Percentiles rank a stretch among this genome's conserved stretches.
phyloP scores from a whole-genome alignment of 2,888 invertebrate species.

The Cephus nigrinus region DNA sequence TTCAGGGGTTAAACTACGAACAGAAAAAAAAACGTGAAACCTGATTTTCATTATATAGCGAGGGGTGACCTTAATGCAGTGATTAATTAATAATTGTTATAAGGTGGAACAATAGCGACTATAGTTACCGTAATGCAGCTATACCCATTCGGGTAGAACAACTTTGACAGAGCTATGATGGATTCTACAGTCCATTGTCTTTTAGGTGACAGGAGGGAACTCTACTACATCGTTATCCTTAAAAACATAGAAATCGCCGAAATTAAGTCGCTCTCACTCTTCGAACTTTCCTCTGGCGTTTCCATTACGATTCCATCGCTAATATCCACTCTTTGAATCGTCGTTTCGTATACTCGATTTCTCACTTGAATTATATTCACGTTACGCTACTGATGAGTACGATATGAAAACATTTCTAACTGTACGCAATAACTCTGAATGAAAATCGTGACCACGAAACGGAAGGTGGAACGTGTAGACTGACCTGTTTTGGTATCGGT shows the following conservation, averaged over 20 bases:
- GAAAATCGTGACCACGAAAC: background rate
- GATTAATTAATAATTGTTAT: too few species aligned
- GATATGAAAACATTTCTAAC: background rate
- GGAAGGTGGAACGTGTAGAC: background rate
- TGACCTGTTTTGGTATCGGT: conserved; percentile 2
- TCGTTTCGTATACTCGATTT: background rate
- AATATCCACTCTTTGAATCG: background rate
- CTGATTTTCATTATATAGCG: background rate
- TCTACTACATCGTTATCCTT: background rate
- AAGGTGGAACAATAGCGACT: too few species aligned
- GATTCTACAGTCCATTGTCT: background rate
- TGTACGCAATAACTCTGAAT: background rate
- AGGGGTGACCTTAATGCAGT: background rate
- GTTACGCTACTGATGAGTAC: background rate
- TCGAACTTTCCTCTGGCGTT: background rate
- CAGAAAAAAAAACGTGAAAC: background rate
- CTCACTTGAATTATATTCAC: background rate
- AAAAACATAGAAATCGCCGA: background rate
- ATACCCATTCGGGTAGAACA: background rate
- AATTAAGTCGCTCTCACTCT: background rate
- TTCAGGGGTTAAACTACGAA: background rate
- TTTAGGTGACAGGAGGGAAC: background rate
- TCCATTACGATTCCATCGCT: background rate
- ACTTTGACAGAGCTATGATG: background rate
- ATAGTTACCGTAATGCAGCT: too few species aligned